phyloP scores from a whole-genome alignment of 2,888 invertebrate genomes.

The Lymantria dispar region DNA sequence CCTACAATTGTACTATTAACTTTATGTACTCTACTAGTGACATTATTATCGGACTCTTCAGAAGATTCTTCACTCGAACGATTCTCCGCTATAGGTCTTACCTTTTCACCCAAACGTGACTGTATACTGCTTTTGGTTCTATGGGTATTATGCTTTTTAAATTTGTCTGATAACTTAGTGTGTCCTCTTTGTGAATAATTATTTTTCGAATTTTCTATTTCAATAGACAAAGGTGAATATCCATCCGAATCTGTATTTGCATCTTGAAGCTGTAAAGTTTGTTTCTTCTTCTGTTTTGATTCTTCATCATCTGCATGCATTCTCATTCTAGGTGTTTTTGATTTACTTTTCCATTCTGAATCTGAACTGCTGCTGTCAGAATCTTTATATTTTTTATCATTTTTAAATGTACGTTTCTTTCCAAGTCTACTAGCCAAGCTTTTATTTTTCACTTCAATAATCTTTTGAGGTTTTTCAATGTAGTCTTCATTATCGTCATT shows the following conservation, averaged over 20 bases:
- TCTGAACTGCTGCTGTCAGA: slow-evolving; percentile 75
- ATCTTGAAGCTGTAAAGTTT: slow-evolving; percentile 30
- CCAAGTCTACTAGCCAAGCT: slow-evolving; percentile 67
- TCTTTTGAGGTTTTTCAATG: slow-evolving; percentile 38
- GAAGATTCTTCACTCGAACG: slow-evolving; percentile 53
- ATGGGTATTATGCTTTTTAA: slow-evolving; percentile 46
- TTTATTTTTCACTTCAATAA: slow-evolving; percentile 60
- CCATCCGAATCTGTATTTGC: slow-evolving; percentile 41
- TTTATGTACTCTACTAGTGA: slow-evolving; percentile 80
- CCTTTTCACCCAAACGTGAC: slow-evolving; percentile 65
- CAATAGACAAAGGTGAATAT: slow-evolving; percentile 70
- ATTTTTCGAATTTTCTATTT: slow-evolving; percentile 60
- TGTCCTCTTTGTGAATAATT: slow-evolving; percentile 50
- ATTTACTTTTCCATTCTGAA: slow-evolving; percentile 82
- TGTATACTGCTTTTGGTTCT: slow-evolving; percentile 43
- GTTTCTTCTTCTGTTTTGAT: slow-evolving; percentile 74
- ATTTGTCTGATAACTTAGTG: slow-evolving; percentile 65
- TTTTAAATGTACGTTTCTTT: slow-evolving; percentile 44
- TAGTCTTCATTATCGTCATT: slow-evolving; percentile 50
- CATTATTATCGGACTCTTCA: slow-evolving; percentile 57
- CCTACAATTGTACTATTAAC: slow-evolving; percentile 54
- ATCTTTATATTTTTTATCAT: slow-evolving; percentile 40
- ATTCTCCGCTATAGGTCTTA: slow-evolving; percentile 33
- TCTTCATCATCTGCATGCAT: slow-evolving; percentile 96
- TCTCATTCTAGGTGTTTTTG: slow-evolving; percentile 88